Evolutionary conservation across 2,113 vertebrate species (phyloP).

Genomic region (Tragulus kanchil): DNA sequence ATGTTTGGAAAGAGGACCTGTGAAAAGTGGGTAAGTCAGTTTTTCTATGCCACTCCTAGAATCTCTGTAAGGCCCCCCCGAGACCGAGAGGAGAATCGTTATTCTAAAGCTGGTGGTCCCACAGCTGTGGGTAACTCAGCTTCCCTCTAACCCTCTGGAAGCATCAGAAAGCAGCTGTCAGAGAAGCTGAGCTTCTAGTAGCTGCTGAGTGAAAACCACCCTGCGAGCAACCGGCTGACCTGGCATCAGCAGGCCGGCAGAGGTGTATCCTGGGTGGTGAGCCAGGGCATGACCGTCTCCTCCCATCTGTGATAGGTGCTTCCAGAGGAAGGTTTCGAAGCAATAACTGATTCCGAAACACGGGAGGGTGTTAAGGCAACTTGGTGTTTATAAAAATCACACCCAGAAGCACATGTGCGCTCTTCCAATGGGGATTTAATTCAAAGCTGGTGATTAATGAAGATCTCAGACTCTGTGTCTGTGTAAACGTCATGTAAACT

Average conservation of each 20-base stretch:
- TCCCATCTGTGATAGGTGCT: neutral
- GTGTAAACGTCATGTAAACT: constrained; percentile 73
- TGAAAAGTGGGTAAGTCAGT: neutral
- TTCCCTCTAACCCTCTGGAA: neutral
- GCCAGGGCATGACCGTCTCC: neutral
- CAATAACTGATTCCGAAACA: constrained; percentile 4
- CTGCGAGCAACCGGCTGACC: accelerated
- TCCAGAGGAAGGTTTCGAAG: neutral
- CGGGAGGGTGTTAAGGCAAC: constrained; percentile 1
- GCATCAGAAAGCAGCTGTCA: neutral
- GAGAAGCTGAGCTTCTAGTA: neutral
- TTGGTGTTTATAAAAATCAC: constrained; percentile 73
- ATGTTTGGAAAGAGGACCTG: neutral
- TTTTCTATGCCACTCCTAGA: neutral
- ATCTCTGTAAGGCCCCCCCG: neutral
- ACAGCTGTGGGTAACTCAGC: neutral
- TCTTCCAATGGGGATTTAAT: constrained; percentile 61
- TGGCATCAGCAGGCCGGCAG: too few relatives aligned
- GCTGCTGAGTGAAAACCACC: neutral
- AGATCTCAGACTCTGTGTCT: constrained; percentile 68
- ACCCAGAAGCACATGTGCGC: constrained; percentile 68
- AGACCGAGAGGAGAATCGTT: neutral
- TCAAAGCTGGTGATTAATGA: constrained; percentile 82
- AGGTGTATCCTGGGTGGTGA: neutral
- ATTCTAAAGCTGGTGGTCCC: neutral